A percentile compares a stretch with the other conserved stretches of the same genome.
phyloP scores from a whole-genome alignment of 2,797 vertebrate species.

The Enteromius unitaeniatus region DNA sequence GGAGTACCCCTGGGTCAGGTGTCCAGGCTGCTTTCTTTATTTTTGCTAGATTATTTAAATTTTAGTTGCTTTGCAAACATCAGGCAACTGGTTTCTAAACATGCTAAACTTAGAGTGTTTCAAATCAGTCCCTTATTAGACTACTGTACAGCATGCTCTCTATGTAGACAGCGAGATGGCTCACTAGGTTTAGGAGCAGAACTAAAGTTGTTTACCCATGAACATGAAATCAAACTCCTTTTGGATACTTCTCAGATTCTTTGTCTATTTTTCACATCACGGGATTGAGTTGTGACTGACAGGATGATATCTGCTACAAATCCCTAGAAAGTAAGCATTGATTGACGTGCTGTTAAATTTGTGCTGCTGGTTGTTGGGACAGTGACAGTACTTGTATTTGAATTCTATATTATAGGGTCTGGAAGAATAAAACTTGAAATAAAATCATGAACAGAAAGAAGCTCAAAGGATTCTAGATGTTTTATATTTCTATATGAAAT shows the following conservation, averaged over 20 bases:
- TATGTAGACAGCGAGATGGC: too few relatives aligned
- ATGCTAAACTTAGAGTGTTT: too few relatives aligned
- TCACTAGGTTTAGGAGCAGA: too few relatives aligned
- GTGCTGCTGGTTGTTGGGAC: not conserved
- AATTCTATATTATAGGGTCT: not conserved
- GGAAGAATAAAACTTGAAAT: constrained; percentile 12
- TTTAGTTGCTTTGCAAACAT: too few relatives aligned
- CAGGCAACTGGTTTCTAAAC: too few relatives aligned
- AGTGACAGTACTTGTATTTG: not conserved
- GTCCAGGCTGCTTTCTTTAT: too few relatives aligned
- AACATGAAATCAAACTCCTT: constrained; percentile 1
- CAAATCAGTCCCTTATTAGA: too few relatives aligned
- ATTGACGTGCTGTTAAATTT: constrained; percentile 9
- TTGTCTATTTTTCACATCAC: constrained; percentile 1
- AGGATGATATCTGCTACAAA: not conserved
- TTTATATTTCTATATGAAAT: not conserved
- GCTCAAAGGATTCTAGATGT: not conserved
- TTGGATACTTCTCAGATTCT: not conserved
- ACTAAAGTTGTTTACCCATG: not conserved
- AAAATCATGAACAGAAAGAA: not conserved
- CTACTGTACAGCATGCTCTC: too few relatives aligned
- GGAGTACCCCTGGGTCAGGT: too few relatives aligned
- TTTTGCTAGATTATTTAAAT: too few relatives aligned
- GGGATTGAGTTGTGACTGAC: constrained; percentile 1
- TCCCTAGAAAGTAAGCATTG: constrained; percentile 4